Percentiles rank a stretch among this genome's conserved stretches.
Evolutionary conservation across 53 echinoderm and acorn worm species (phyloP).

Genomic region (Paelopatides confundens): DNA sequence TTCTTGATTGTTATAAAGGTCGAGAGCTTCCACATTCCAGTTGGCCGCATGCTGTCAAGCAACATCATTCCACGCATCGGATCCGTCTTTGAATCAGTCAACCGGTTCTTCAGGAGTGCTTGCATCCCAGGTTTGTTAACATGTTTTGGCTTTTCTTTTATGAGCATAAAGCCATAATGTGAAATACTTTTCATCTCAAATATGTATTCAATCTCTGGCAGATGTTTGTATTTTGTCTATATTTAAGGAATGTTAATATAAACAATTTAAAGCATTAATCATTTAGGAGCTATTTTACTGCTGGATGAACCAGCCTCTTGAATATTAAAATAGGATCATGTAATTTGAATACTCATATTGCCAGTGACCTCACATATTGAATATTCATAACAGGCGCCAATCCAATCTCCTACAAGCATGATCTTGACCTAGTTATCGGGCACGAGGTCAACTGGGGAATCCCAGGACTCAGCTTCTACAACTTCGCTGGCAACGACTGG

Average conservation of each 20-base stretch:
- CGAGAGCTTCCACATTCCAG: slow-evolving; percentile 88
- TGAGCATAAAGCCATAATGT: neutral
- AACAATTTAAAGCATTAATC: no score
- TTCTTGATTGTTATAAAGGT: no score
- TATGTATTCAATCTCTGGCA: no score
- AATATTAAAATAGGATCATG: no score
- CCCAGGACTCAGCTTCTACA: slow-evolving; percentile 80
- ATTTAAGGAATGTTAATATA: no score
- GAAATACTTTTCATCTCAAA: no score
- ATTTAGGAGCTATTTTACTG: no score
- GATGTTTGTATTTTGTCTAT: no score
- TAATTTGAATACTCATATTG: neutral
- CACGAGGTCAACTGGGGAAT: slow-evolving; percentile 96
- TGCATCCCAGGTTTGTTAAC: slow-evolving; percentile 85
- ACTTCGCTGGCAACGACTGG: slow-evolving; percentile 93
- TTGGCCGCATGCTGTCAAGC: slow-evolving; percentile 87
- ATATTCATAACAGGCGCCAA: slow-evolving; percentile 56
- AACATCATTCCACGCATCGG: slow-evolving; percentile 93
- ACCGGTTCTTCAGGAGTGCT: slow-evolving; percentile 75
- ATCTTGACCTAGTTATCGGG: slow-evolving; percentile 74
- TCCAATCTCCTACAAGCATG: slow-evolving; percentile 62
- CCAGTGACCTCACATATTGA: neutral
- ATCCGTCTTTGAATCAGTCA: slow-evolving; percentile 95
- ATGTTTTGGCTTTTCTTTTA: neutral
- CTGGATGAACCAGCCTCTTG: no score